phyloP scores from a whole-genome alignment of 2,113 vertebrate species.

The Mesoclemmys tuberculata region DNA sequence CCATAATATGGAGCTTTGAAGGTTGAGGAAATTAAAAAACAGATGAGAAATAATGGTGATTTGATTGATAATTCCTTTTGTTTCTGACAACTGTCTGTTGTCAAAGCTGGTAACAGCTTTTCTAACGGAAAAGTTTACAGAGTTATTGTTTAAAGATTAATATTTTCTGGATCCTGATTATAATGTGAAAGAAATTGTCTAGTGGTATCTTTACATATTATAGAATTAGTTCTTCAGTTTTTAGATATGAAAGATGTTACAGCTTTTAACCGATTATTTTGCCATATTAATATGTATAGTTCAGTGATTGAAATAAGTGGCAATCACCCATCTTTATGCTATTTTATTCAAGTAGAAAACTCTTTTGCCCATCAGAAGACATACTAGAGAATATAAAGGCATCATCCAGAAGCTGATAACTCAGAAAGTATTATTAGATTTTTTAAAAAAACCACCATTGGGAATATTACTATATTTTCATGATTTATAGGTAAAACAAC shows the following conservation, averaged over 20 bases:
- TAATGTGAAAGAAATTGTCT: neutral
- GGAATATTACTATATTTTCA: neutral
- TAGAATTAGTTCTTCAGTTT: neutral
- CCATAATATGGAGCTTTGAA: neutral
- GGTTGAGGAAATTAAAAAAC: neutral
- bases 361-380: neutral
- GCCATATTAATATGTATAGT: neutral
- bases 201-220: neutral
- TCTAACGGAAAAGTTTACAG: neutral
- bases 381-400: neutral
- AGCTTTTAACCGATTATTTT: neutral
- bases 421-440: neutral
- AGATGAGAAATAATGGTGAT: neutral
- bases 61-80: neutral
- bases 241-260: neutral
- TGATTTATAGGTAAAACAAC: conserved; percentile 10
- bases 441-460: neutral
- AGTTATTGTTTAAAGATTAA: neutral
- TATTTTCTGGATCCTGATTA: neutral
- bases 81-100: conserved; percentile 67
- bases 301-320: neutral
- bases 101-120: neutral
- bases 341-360: neutral
- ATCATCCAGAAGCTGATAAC: neutral
- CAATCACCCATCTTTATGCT: neutral